Evolutionary conservation across 2,888 invertebrate species (phyloP).

Genomic region (Lordiphosa fenestrarum): DNA sequence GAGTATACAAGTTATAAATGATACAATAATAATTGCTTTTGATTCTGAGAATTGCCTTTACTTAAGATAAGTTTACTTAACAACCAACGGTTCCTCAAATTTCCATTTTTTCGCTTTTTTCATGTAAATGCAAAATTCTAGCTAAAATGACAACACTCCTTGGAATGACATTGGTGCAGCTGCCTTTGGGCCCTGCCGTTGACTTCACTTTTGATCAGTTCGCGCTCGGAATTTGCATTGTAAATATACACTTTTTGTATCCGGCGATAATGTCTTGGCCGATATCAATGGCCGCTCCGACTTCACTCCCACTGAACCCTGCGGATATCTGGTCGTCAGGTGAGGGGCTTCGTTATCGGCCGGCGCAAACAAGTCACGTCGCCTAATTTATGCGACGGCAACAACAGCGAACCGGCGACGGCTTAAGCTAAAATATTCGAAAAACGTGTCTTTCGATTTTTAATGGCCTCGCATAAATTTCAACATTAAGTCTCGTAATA

Average conservation of each 20-base stretch:
- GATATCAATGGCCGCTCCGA: slow-evolving; percentile 50
- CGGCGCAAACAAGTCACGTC: slow-evolving; percentile 66
- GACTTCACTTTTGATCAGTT: slow-evolving; percentile 56
- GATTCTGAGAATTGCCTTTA: no score
- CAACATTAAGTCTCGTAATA: slow-evolving; percentile 75
- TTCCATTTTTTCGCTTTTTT: no score
- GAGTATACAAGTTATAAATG: no score
- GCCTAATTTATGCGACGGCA: slow-evolving; percentile 67
- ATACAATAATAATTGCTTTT: no score
- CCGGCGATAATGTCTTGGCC: slow-evolving; percentile 42
- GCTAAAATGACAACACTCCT: not conserved
- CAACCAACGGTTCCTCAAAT: no score
- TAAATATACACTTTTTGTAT: slow-evolving; percentile 18
- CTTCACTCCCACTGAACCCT: slow-evolving; percentile 1
- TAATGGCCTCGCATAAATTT: slow-evolving; percentile 76
- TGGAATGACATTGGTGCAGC: slow-evolving; percentile 27
- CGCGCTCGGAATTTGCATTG: slow-evolving; percentile 63
- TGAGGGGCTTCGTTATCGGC: slow-evolving; percentile 47
- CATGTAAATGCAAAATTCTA: no score
- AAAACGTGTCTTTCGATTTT: slow-evolving; percentile 74
- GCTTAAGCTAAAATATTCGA: slow-evolving; percentile 66
- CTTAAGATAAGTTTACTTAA: no score
- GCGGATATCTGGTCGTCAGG: slow-evolving; percentile 15
- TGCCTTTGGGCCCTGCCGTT: slow-evolving; percentile 24
- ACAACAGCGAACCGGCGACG: slow-evolving; percentile 27